A percentile compares a stretch with the other conserved stretches of the same genome.
These are phyloP conservation scores for Oncorhynchus masou DNA, from an alignment of 2,113 vertebrate genomes.

Conservation along the genomic window DNA sequence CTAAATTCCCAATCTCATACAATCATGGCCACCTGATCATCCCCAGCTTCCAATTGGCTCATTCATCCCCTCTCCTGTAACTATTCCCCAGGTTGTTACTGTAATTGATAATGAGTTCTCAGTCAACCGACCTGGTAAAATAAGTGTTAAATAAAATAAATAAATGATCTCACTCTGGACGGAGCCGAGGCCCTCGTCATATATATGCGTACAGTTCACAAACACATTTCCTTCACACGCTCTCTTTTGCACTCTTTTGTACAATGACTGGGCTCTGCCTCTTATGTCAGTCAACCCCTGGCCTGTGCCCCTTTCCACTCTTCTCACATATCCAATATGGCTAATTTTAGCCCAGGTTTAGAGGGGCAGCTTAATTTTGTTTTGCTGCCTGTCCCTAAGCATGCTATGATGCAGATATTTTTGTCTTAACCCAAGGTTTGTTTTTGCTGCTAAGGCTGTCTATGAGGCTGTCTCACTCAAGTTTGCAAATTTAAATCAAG, in stretches of 20 bases:
- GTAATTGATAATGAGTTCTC: too few species aligned
- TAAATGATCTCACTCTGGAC: conserved; percentile 26
- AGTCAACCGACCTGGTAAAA: too few species aligned
- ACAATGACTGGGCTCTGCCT: not conserved
- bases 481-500: conserved; percentile 34
- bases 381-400: conserved; percentile 25
- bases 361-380: conserved; percentile 52
- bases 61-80: too few species aligned
- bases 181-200: conserved; percentile 36
- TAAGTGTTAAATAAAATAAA: too few species aligned
- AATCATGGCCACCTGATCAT: too few species aligned
- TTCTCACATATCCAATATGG: conserved; percentile 62
- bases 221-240: not conserved
- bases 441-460: conserved; percentile 4
- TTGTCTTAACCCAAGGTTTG: conserved; percentile 10
- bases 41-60: too few species aligned
- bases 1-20: too few species aligned
- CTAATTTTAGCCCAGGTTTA: conserved; percentile 60
- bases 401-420: conserved; percentile 33
- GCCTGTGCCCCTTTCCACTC: conserved; percentile 16
- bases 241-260: not conserved
- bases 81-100: too few species aligned
- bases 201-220: conserved; percentile 36
- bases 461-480: conserved; percentile 32
- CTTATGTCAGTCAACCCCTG: conserved; percentile 48